Conservation (phyloP, 1,140 invertebrate species). For the Drosophila sulfurigaster region DNA sequence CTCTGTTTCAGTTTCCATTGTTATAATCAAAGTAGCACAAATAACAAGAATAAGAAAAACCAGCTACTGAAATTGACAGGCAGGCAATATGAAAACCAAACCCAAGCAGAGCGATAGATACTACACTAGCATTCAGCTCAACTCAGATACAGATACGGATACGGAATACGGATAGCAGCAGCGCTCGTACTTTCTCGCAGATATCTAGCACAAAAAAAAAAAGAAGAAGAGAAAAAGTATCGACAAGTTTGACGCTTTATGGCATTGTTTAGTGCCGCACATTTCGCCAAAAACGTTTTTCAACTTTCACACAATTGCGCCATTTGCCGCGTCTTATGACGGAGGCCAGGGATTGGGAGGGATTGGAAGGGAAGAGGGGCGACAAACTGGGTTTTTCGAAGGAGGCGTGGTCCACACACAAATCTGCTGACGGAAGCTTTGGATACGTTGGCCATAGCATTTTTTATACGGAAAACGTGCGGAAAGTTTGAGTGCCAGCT, state of each 20-base stretch:
- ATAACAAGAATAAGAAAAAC: conserved; percentile 63
- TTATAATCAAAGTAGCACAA: conserved; percentile 80
- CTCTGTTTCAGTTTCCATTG: conserved; percentile 51
- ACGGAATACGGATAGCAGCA: conserved; percentile 8
- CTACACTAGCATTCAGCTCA: background rate
- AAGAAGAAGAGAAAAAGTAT: conserved; percentile 73
- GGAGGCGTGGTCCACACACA: conserved; percentile 60
- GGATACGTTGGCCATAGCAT: conserved; percentile 57
- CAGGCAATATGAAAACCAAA: conserved; percentile 43
- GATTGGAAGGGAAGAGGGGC: background rate
- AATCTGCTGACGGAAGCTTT: conserved; percentile 81
- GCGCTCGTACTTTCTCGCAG: background rate
- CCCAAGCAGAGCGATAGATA: conserved; percentile 28
- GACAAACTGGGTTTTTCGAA: background rate
- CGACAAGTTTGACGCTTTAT: conserved; percentile 84
- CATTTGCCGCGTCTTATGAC: conserved; percentile 76
- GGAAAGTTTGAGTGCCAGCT: conserved; percentile 82
- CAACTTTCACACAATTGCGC: conserved; percentile 83
- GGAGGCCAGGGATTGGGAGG: background rate
- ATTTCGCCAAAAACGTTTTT: conserved; percentile 83
- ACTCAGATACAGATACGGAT: conserved; percentile 18
- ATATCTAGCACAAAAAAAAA: conserved; percentile 25
- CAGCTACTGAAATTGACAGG: conserved; percentile 73
- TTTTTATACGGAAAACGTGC: conserved; percentile 83
- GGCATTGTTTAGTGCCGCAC: conserved; percentile 83